Evolutionary conservation across 2,797 vertebrate genomes (phyloP).

Genomic region (Acrossocheilus wenchowensis): DNA sequence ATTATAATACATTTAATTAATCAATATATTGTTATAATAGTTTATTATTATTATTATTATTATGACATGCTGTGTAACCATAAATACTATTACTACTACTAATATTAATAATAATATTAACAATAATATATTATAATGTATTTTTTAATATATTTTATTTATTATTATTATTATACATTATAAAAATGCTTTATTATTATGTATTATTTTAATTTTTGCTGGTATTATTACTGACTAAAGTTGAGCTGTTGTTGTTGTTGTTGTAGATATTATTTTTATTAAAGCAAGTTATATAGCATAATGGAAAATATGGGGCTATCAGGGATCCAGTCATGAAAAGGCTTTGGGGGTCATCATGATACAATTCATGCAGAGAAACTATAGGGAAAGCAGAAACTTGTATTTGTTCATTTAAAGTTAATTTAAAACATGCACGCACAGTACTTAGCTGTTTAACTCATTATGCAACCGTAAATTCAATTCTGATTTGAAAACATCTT

Average conservation of each 20-base stretch:
- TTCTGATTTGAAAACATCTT: constrained; percentile 3
- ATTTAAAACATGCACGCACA: background rate
- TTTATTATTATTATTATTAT: background rate
- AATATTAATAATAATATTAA: background rate
- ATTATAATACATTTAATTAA: background rate
- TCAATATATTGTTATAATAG: background rate
- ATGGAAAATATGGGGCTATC: background rate
- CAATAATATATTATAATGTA: background rate
- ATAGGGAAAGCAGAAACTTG: background rate
- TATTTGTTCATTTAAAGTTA: background rate
- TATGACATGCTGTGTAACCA: background rate
- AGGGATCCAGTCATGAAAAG: background rate
- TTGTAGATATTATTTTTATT: background rate
- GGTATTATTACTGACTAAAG: background rate
- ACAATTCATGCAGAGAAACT: background rate
- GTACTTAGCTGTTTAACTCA: constrained; percentile 21
- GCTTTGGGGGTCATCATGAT: background rate
- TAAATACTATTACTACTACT: background rate
- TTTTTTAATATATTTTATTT: background rate
- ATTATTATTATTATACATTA: background rate
- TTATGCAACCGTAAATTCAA: background rate
- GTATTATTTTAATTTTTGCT: background rate
- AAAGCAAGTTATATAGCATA: background rate
- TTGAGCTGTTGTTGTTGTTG: background rate
- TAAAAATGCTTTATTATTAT: background rate